Evolutionary conservation across 2,113 vertebrate species (phyloP), one percentile per base, ranked within the genome.

Genomic region (Halichoeres trimaculatus): DNA sequence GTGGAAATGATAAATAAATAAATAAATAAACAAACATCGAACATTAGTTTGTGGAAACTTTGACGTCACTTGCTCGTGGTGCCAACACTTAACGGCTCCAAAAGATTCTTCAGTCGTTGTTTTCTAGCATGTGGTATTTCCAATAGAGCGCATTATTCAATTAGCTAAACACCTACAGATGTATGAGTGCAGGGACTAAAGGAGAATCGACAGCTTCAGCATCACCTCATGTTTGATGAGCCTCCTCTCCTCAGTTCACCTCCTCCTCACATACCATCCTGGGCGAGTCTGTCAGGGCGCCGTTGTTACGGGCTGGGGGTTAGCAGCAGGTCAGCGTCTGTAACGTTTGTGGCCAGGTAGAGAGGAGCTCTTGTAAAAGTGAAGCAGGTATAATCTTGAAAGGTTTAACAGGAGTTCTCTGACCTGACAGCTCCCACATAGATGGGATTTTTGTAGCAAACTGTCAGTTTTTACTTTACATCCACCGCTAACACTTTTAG

Each of bases 391-490:
- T 83, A 77, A 78, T 78, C 52, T 70, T 0, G 24, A 76, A 34
- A 12, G 16, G 34, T 75, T 90, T 88, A 62, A 83, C 56, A 59
- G 51, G 70, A 50, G 43, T 56, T 53, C 57, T 88, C 63, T 78
- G 43, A 85, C 88, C 83, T 58, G 53, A 0, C 64, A 80, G 69
- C 47, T 81, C 40, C 13, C 57, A 77, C 76, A 66, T 82, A 35
- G 73, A 58, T 41, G 14, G 74, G 57, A 47, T 56, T 69, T 59
- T 24, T 62, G 16, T 55, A 53, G 36, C n/a, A 60, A 24, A 34
- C 38, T 57, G 54, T 50, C 40, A 22, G 54, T 36, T 61, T 54
- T 60, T 13, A 52, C 53, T 45, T 59, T 38, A 1, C 47, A 43
- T 64, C 61, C 16, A 34, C 57, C 24, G 13, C 40, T 1, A 41